A percentile compares a stretch with the other conserved stretches of the same genome.
Conservation (phyloP, 2,797 vertebrate genomes). For the Mormyrops boulengeri region DNA sequence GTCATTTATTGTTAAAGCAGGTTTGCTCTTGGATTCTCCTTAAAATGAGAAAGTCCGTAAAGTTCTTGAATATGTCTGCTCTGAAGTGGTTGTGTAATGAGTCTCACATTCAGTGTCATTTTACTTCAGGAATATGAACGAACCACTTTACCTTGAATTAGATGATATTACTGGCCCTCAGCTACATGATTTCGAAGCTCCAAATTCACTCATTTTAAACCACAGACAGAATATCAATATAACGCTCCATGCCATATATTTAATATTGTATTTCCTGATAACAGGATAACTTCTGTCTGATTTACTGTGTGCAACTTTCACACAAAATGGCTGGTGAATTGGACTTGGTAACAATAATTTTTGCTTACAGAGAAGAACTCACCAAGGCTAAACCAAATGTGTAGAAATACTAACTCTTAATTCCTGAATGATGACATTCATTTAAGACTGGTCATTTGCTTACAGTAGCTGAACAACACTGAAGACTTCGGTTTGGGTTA, state of each 20-base stretch:
- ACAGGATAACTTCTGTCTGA: not conserved
- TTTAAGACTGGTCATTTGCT: not conserved
- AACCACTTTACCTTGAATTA: not conserved
- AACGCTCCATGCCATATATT: not conserved
- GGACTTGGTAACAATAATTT: not conserved
- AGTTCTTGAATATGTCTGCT: not conserved
- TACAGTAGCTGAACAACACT: not conserved
- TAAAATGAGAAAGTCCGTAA: not conserved
- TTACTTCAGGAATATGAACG: not conserved
- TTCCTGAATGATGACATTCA: not conserved
- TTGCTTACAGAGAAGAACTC: not conserved
- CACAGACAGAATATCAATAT: not conserved
- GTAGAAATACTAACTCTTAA: not conserved
- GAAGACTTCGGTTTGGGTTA: not conserved
- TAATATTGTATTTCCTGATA: not conserved
- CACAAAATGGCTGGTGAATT: not conserved
- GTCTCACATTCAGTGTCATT: not conserved
- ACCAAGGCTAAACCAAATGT: not conserved
- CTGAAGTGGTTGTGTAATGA: not conserved
- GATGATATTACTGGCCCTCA: not conserved
- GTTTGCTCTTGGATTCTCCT: not conserved
- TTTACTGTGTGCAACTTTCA: not conserved
- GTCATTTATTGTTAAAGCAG: not conserved
- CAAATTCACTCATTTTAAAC: not conserved
- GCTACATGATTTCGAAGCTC: not conserved